Base-by-base conservation (phyloP, 2,113 vertebrate species). In the Etia nguti region DNA sequence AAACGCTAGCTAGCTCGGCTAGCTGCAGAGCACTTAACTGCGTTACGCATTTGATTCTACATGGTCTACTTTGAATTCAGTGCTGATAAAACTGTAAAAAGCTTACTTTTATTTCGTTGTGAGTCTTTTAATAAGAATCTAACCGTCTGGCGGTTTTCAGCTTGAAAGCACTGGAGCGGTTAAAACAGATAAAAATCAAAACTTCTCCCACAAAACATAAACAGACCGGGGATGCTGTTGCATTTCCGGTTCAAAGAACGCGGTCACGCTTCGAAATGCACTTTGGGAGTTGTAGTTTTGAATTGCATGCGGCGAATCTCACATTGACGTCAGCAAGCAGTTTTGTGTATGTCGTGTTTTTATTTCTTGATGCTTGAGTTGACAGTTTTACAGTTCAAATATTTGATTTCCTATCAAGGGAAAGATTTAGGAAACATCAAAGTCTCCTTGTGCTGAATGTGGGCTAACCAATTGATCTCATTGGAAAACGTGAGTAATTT, bases 101-200 rank as follows among this genome's bases (percentile, higher is more conserved):
- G 10, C 94, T 95, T 92, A 95, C 95, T 90, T 95, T 95, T 94
- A 57, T 91, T 87, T 57, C 18, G 83, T 84, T 86, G 24, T 75
- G 46, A 12, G 77, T 88, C 90, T 84, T 83, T 86, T 50, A 41
- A 34, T 55, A 54, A 89, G 85, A 93, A 94, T 15, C 4, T 10
- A 41, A 52, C 85, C 70, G 84, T 24, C 22, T 43, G 4, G n/a
- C 20, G 55, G 79, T 65, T 88, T 85, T 56, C 2, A 20, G 59
- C 77, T 4, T 26, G 10, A 56, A 16, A 18, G 34, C 16, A 16
- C 70, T 48, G 26, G 16, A 20, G 34, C 41, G 29, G 22, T 48
- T 81, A 6, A 59, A 56, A 5, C 22, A 70, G 2, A 12, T 29
- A 80, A 55, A 83, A 13, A 24, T 50, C 34, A 13, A 52, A 95